Evolutionary conservation across 2,113 vertebrate genomes (phyloP).

Genomic region (Narcine bancroftii): DNA sequence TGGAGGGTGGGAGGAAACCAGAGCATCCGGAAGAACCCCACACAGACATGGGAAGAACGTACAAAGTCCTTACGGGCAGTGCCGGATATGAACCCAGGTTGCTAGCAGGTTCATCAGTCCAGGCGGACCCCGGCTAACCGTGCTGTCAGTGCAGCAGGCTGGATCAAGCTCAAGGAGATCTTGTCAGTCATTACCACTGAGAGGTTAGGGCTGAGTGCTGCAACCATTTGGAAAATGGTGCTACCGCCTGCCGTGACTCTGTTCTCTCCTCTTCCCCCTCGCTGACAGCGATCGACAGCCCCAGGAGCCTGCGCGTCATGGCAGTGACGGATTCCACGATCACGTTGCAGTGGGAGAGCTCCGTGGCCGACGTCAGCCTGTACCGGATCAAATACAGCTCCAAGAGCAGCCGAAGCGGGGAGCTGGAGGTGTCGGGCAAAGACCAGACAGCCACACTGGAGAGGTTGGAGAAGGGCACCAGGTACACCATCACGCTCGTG

Average conservation of each 20-base stretch:
- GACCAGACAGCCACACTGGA: constrained; percentile 53
- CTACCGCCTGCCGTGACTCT: too few species aligned
- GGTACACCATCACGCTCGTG: constrained; percentile 55
- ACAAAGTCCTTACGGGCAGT: too few species aligned
- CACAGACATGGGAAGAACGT: too few species aligned
- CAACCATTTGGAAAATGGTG: too few species aligned
- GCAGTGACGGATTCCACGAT: constrained; percentile 53
- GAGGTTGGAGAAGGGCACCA: constrained; percentile 50
- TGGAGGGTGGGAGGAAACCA: too few species aligned
- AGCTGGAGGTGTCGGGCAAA: constrained; percentile 47
- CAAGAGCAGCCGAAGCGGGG: constrained; percentile 32
- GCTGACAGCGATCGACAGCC: constrained; percentile 20
- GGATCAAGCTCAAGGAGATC: not conserved
- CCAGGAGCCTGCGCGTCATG: not conserved
- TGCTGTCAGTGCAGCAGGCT: too few species aligned
- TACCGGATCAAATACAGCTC: constrained; percentile 52
- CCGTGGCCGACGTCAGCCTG: constrained; percentile 53
- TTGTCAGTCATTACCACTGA: too few species aligned
- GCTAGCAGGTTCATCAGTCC: too few species aligned
- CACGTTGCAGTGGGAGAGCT: constrained; percentile 60
- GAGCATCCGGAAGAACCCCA: too few species aligned
- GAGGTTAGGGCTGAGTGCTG: too few species aligned
- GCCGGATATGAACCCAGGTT: too few species aligned
- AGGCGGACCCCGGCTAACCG: too few species aligned
- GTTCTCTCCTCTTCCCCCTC: not conserved